Conservation (phyloP, 2,113 vertebrate species). For the Zeus faber region DNA sequence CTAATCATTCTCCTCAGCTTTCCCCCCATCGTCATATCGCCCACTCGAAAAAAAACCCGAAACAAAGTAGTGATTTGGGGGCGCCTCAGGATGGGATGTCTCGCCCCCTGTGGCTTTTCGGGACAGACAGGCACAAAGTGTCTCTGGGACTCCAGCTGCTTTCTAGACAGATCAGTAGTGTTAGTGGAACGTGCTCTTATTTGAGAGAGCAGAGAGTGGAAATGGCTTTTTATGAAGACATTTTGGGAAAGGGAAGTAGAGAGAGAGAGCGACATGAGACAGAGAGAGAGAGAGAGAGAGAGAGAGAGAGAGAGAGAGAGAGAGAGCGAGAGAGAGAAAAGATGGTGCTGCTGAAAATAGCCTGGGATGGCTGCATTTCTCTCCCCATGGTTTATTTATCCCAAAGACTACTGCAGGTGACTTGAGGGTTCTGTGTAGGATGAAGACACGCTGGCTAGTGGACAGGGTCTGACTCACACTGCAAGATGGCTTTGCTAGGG, state of each 20-base stretch:
- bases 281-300: slow-evolving; percentile 27
- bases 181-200: slow-evolving; percentile 41
- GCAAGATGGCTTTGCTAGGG: slow-evolving; percentile 14
- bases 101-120: slow-evolving; percentile 12
- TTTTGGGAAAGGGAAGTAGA: background rate
- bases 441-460: slow-evolving; percentile 27
- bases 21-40: background rate
- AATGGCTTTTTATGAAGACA: background rate
- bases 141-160: slow-evolving; percentile 49
- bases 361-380: slow-evolving; percentile 43
- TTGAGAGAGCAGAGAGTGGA: too few relatives aligned
- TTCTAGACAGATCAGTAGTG: slow-evolving; percentile 56
- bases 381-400: slow-evolving; percentile 71
- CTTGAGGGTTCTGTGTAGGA: slow-evolving; percentile 46
- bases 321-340: background rate
- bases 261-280: background rate
- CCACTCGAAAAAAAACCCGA: too few relatives aligned
- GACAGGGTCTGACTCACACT: slow-evolving; percentile 46
- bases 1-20: slow-evolving; percentile 7
- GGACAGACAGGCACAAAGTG: slow-evolving; percentile 12
- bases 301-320: slow-evolving; percentile 3
- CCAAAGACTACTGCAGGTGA: slow-evolving; percentile 67
- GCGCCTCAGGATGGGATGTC: slow-evolving; percentile 1
- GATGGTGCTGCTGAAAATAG: slow-evolving; percentile 61
- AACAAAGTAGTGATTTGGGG: slow-evolving; percentile 15